Evolutionary conservation across 2,113 vertebrate species (phyloP), one percentile per base, ranked within the genome.

Genomic region (Aldabrachelys gigantea): DNA sequence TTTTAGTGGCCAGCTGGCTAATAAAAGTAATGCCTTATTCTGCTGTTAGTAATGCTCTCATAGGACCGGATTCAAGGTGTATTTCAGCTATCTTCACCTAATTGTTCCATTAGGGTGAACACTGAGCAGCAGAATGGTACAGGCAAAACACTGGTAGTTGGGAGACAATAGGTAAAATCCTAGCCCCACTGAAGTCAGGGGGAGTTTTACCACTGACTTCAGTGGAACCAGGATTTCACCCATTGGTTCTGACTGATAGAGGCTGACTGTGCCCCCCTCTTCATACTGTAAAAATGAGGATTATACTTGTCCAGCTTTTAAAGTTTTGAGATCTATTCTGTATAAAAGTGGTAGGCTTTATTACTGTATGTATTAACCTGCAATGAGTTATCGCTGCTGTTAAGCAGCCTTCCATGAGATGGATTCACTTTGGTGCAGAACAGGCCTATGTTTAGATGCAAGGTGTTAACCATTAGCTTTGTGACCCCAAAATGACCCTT

Each of bases 21-120:
- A 93, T 89, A 85, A 94, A 93, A 65, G 78, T 88, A 38, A 96
- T 94, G 93, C 82, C 49, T 38, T 91, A 31, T 87, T 86, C 38
- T 0, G 0, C 54, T 92, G 75, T 88, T 89, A 97, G 53, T 21
- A 96, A 10, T 44, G 80, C 35, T 93, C 85, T 75, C 3, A 72
- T 85, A 88, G 53, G 29, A 88, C 88, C 85, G 91, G 92, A 96
- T 53, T 94, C 72, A 95, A 84, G n/a, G 0, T 87, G 19, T 47
- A 79, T 89, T 94, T 89, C 27, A 87, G 7, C 72, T 31, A 92
- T 44, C 62, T 88, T 54, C 78, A 29, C 44, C 90, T 84, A 92
- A 80, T 38, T 80, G 72, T 49, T 80, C 38, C 4, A 4, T 92
- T 35, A 56, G 22, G 38, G 82, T 80, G 82, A 57, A 84, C 79